A percentile compares a stretch with the other conserved stretches of the same genome.
phyloP scores from a whole-genome alignment of 2,113 vertebrate species.

The Onychostoma macrolepis region DNA sequence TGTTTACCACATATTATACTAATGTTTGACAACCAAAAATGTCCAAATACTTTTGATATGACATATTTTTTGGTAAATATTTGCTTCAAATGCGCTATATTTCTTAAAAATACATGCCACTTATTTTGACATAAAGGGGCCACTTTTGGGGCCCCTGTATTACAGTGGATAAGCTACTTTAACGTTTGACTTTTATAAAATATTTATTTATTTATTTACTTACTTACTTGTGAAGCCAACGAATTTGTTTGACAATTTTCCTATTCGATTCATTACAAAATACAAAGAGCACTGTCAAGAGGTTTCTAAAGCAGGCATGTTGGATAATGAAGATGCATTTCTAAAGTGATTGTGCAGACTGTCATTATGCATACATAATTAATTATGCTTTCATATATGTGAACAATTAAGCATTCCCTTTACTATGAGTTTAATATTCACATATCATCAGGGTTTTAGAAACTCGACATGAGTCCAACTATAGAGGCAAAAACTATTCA shows the following conservation, averaged over 20 bases:
- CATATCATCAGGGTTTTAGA: conserved; percentile 1
- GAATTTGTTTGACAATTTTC: neutral
- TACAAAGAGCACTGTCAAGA: neutral
- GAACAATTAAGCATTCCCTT: neutral
- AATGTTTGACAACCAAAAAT: neutral
- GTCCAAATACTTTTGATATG: neutral
- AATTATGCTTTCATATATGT: conserved; percentile 14
- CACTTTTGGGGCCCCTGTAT: neutral
- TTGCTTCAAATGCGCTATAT: too few species aligned
- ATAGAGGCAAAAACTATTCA: conserved; percentile 12
- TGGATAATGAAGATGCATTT: neutral
- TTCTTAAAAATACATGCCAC: neutral
- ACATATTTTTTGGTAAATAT: neutral
- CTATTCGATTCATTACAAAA: neutral
- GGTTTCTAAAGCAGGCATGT: neutral
- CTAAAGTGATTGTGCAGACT: neutral
- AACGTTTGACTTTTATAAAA: neutral
- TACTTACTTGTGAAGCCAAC: neutral
- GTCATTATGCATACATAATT: conserved; percentile 2
- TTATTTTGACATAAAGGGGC: neutral
- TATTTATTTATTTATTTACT: too few species aligned
- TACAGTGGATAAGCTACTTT: neutral
- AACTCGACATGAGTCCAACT: conserved; percentile 11
- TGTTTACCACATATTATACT: neutral
- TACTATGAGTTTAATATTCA: neutral